Conservation (phyloP, 1,140 invertebrate genomes). For the Halotydeus destructor region DNA sequence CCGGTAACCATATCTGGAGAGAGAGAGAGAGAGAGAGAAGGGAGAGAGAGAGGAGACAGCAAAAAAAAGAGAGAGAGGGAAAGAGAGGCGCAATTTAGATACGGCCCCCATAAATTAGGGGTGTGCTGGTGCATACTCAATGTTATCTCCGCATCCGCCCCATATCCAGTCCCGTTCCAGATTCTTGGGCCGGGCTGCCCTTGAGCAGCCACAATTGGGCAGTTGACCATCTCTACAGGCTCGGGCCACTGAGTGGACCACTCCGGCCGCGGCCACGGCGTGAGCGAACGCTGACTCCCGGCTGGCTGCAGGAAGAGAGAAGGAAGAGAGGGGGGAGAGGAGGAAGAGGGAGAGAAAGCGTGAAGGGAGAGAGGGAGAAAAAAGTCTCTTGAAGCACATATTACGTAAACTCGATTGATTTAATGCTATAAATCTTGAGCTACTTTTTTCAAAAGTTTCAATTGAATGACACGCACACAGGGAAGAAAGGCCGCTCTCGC, state of each 20-base stretch:
- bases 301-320: constrained; percentile 37
- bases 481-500: no score
- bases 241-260: constrained; percentile 59
- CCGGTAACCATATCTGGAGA: constrained; percentile 44
- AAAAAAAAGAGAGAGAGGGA: no score
- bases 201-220: constrained; percentile 64
- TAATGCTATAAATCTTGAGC: no score
- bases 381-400: no score
- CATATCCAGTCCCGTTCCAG: constrained; percentile 60
- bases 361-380: no score
- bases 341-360: no score
- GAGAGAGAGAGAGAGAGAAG: constrained; percentile 44
- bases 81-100: background rate
- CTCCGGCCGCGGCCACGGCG: constrained; percentile 65
- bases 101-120: background rate
- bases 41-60: background rate
- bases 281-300: constrained; percentile 77
- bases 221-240: constrained; percentile 72
- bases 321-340: no score
- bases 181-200: constrained; percentile 25
- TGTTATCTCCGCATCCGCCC: constrained; percentile 90
- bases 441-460: no score
- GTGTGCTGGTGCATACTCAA: constrained; percentile 41
- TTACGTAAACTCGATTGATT: no score
- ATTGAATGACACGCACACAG: no score